Evolutionary conservation across 2,888 invertebrate species (phyloP), one percentile per base, ranked within the genome.

Genomic region (Tubiluchus corallicola): DNA sequence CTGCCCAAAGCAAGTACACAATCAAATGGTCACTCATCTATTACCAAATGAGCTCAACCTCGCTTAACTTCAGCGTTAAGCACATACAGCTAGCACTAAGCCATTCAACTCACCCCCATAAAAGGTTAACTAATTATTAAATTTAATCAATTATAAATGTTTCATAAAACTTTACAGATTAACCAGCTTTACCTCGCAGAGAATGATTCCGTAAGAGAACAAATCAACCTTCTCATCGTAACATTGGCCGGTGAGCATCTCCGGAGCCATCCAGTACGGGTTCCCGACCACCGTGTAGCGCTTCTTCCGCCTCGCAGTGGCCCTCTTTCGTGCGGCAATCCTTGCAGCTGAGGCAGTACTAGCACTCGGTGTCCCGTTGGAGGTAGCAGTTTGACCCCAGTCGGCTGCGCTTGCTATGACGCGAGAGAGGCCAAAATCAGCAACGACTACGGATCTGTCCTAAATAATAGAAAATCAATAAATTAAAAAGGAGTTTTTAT

Each of bases 261-360:
- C 92, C 1, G 92, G 92, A 0, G 92, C 92, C 92, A 92, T 92
- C 88, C 90, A 92, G 65, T 88, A 92, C 1, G 92, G 90, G 70
- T 87, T 90, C 1, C 92, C 92, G 0, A 92, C 92, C 20, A 92
- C 88, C 0, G 90, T 92, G 63, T 90, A 90, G 13, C 90, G 71
- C 60, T 88, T 88, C 53, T 83, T 74, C 0, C 85, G 68, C 54
- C 79, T n/a, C n/a, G n/a, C n/a, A n/a, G n/a, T n/a, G 75, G 41
- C 72, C 70, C 41, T 74, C 75, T 48, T 77, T 73, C 18, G 49
- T 49, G 42, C 67, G 67, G 47, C 69, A 66, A 41, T 16, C 5
- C 18, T 29, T 21, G 48, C 40, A 17, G 51, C 49, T 3, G 45
- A 21, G 18, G 46, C 54, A 48, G 48, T 49, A 50, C 41, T 52